Evolutionary conservation across 2,888 invertebrate species (phyloP).

Genomic region (Drepana falcataria): DNA sequence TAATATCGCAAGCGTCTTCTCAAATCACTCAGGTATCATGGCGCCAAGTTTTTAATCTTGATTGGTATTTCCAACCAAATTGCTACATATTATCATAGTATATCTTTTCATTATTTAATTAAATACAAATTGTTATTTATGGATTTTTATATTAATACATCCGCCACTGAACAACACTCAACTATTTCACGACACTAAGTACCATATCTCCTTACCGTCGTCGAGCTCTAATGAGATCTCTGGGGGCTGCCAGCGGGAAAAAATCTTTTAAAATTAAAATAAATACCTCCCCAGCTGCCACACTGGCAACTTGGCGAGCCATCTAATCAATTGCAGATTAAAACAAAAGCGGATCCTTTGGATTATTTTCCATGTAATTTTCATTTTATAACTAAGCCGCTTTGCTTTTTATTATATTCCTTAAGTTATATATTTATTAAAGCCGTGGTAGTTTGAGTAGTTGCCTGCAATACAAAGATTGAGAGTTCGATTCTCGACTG

Average conservation of each 20-base stretch:
- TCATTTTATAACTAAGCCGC: slow-evolving; percentile 36
- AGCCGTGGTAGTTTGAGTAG: too few relatives aligned
- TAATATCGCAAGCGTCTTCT: too few relatives aligned
- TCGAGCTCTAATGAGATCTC: slow-evolving; percentile 55
- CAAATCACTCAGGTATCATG: too few relatives aligned
- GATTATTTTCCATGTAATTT: slow-evolving; percentile 26
- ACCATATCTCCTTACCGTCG: neutral
- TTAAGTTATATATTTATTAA: too few relatives aligned
- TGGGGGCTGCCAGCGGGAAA: slow-evolving; percentile 37
- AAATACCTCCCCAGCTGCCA: slow-evolving; percentile 36
- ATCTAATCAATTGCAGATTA: slow-evolving; percentile 61
- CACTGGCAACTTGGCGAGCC: slow-evolving; percentile 21
- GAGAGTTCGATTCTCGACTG: too few relatives aligned
- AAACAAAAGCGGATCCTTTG: slow-evolving; percentile 42
- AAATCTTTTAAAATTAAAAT: slow-evolving; percentile 60
- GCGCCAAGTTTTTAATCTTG: too few relatives aligned
- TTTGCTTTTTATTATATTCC: slow-evolving; percentile 12
- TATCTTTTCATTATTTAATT: too few relatives aligned
- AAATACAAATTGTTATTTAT: too few relatives aligned
- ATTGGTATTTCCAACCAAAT: too few relatives aligned
- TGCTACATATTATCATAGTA: too few relatives aligned
- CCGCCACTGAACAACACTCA: neutral
- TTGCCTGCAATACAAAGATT: too few relatives aligned
- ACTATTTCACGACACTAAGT: slow-evolving; percentile 5
- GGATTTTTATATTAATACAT: too few relatives aligned